Evolutionary conservation across 2,888 invertebrate species (phyloP), one percentile per base, ranked within the genome.

Genomic region (Nymphalis polychloros): DNA sequence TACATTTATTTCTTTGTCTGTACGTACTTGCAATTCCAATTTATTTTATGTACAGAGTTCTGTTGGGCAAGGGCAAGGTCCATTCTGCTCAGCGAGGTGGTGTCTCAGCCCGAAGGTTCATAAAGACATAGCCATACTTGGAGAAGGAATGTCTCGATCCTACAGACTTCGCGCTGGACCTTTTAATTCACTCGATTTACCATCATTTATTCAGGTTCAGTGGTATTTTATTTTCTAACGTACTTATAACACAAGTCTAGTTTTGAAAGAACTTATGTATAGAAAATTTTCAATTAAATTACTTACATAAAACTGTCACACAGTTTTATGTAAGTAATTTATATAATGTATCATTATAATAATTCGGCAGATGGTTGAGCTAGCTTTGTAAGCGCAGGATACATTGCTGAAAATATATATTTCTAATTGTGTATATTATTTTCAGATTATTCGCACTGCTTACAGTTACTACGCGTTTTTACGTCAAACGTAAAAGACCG

Each of bases 401-500:
- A 49, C 8, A 7, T 2, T 27, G 27, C 27, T 27, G 27, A 27
- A 31, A 5, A 31, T 6, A 5, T 31, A 31, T 23, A 1, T 72
- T 23, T 35, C 1, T 19, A 41, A 41, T 13, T 19, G 31, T 19
- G 13, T 52, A 17, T 13, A 10, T 62, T 57, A 19, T 10, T 86
- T 83, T 13, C 85, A 90, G 90, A 81, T 89, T 10, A 73, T 90
- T 7, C 84, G 87, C 16, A 75, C 87, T 7, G 89, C 90, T 1
- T 90, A 90, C 72, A 89, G 88, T 70, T 88, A 83, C 67, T 89
- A 87, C 57, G 89, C 90, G 2, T 83, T 90, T 17, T 73, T 90
- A 53, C 78, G 83, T 6, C 72, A 72, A 59, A 72, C 70, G n/a
- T 69, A 74, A 17, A 64, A 67, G 57, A 72, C 61, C 71, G 60